A percentile compares a stretch with the other conserved stretches of the same genome.
phyloP scores from a whole-genome alignment of 1,140 invertebrate genomes.

The Nebria ingens region DNA sequence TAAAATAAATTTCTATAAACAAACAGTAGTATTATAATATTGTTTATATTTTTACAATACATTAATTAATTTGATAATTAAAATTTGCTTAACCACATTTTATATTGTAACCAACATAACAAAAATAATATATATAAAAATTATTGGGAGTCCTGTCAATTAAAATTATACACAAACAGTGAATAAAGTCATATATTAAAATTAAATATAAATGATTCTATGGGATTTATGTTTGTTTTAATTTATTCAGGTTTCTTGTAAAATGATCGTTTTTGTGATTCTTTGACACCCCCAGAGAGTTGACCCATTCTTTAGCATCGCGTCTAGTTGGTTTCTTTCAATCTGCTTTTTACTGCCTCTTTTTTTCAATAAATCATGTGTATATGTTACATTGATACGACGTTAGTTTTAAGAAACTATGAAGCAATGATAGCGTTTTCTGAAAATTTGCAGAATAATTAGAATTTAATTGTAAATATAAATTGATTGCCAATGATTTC shows the following conservation, averaged over 20 bases:
- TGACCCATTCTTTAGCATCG: too few relatives aligned
- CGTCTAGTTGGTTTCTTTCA: slow-evolving; percentile 36
- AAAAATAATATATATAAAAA: background rate
- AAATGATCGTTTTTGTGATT: slow-evolving; percentile 25
- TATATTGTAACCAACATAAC: background rate
- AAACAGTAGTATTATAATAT: too few relatives aligned
- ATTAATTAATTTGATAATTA: background rate
- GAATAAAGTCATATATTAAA: background rate
- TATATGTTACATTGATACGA: slow-evolving; percentile 38
- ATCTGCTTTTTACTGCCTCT: slow-evolving; percentile 27
- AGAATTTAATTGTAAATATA: slow-evolving; percentile 17
- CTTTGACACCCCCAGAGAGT: slow-evolving; percentile 32
- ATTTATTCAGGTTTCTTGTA: slow-evolving; percentile 18
- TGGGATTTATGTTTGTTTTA: too few relatives aligned
- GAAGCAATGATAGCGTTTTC: slow-evolving; percentile 40
- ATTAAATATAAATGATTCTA: too few relatives aligned
- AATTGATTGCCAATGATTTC: slow-evolving; percentile 2
- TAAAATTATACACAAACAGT: background rate
- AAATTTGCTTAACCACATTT: background rate
- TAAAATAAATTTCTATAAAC: too few relatives aligned
- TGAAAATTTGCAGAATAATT: slow-evolving; percentile 28
- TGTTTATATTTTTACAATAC: too few relatives aligned
- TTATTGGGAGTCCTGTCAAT: background rate
- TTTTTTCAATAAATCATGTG: slow-evolving; percentile 31
- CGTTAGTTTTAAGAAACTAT: slow-evolving; percentile 34